These are phyloP conservation scores for Chironomus striatipennis DNA, from an alignment of 1,140 invertebrate genomes.

Conservation along the genomic window DNA sequence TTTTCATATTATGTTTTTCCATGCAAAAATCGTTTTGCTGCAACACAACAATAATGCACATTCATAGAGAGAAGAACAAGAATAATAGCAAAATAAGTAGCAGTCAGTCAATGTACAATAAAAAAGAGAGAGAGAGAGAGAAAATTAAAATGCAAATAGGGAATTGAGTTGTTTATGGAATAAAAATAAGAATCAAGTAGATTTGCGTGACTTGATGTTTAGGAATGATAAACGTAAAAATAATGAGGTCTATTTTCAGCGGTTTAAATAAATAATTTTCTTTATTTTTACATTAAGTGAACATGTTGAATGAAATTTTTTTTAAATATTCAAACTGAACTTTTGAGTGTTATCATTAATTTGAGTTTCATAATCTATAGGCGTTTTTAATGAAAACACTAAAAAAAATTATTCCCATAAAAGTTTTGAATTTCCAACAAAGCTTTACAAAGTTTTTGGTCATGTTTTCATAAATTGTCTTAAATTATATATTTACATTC, in stretches of 20 bases:
- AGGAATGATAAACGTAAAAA: conserved; percentile 14
- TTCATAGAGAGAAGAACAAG: no score
- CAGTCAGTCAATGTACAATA: not conserved
- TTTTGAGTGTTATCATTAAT: no score
- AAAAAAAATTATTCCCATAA: no score
- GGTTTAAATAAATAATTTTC: not conserved
- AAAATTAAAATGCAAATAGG: conserved; percentile 4
- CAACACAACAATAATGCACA: not conserved
- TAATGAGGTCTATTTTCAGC: conserved; percentile 8
- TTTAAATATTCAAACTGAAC: no score
- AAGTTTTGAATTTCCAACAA: no score
- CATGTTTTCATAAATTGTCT: no score
- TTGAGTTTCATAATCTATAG: no score
- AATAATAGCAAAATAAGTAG: no score
- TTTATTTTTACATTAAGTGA: not conserved
- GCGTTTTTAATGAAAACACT: no score
- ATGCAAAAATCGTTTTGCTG: conserved; percentile 2
- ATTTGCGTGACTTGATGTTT: conserved; percentile 8
- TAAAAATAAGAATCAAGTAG: not conserved
- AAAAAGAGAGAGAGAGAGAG: not conserved
- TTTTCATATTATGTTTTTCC: conserved; percentile 4
- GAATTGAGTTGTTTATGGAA: not conserved
- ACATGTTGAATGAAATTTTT: no score
- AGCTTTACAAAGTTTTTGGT: no score
- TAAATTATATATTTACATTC: no score